phyloP scores from a whole-genome alignment of 2,113 vertebrate genomes.

The Cisticola juncidis region DNA sequence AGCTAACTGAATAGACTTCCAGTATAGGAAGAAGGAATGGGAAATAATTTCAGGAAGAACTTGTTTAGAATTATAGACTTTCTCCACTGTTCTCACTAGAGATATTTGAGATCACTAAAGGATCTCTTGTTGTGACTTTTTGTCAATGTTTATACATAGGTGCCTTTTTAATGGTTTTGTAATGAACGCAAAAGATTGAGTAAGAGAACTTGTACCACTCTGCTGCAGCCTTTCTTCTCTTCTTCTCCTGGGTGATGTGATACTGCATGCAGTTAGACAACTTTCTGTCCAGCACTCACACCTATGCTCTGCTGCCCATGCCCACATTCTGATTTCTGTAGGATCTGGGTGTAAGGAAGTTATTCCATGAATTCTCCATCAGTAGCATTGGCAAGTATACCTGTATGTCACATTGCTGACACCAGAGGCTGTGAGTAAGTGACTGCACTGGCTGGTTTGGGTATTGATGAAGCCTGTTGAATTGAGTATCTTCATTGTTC shows the following conservation, averaged over 20 bases:
- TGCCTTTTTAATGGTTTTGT: neutral
- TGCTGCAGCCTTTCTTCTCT: neutral
- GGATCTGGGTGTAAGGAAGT: neutral
- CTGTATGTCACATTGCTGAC: neutral
- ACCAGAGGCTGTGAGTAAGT: neutral
- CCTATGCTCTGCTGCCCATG: neutral
- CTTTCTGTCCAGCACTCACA: neutral
- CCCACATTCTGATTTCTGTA: neutral
- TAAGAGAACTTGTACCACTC: neutral
- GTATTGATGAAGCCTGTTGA: neutral
- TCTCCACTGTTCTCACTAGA: neutral
- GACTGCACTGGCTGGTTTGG: neutral
- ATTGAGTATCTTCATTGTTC: neutral
- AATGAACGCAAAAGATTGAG: neutral
- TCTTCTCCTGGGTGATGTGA: neutral
- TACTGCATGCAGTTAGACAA: neutral
- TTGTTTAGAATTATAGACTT: neutral
- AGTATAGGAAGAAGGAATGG: neutral
- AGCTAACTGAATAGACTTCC: neutral
- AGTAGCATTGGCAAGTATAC: neutral
- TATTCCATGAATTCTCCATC: neutral
- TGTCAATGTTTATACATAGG: accelerated
- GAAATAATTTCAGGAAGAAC: neutral
- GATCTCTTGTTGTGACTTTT: neutral
- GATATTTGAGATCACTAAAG: neutral